These are phyloP conservation scores for Nyctereutes procyonoides DNA, from an alignment of 2,113 vertebrate genomes.

Conservation along the genomic window DNA sequence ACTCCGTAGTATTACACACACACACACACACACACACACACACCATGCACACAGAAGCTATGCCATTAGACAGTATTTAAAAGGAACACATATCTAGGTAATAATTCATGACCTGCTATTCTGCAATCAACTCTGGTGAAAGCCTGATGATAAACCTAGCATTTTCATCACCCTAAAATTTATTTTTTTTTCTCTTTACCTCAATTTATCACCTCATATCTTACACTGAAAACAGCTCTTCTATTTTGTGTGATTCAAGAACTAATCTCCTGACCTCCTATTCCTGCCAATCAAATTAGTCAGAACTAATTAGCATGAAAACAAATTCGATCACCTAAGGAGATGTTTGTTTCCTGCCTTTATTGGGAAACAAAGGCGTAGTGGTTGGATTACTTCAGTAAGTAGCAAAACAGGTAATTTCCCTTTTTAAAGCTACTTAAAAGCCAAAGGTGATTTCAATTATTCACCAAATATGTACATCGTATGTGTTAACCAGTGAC, in stretches of 20 bases:
- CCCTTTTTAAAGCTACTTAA: not conserved
- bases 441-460: constrained; percentile 14
- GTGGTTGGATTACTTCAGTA: constrained; percentile 1
- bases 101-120: constrained; percentile 13
- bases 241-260: constrained; percentile 14
- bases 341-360: constrained; percentile 64
- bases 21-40: not conserved
- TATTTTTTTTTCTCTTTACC: constrained; percentile 42
- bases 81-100: not conserved
- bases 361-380: constrained; percentile 57
- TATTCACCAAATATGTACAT: constrained; percentile 53
- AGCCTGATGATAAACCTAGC: not conserved
- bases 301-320: constrained; percentile 51
- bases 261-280: constrained; percentile 31
- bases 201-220: constrained; percentile 28
- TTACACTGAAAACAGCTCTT: not conserved
- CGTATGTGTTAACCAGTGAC: constrained; percentile 51
- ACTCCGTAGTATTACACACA: not conserved
- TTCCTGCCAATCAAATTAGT: constrained; percentile 63
- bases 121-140: not conserved
- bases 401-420: constrained; percentile 16
- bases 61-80: not conserved
- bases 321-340: constrained; percentile 30
- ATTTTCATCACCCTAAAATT: constrained; percentile 53
- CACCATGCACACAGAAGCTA: not conserved